These are phyloP conservation scores for Epizoanthus scotinus DNA, from an alignment of 92 coral and sea anemone species.

Conservation along the genomic window DNA sequence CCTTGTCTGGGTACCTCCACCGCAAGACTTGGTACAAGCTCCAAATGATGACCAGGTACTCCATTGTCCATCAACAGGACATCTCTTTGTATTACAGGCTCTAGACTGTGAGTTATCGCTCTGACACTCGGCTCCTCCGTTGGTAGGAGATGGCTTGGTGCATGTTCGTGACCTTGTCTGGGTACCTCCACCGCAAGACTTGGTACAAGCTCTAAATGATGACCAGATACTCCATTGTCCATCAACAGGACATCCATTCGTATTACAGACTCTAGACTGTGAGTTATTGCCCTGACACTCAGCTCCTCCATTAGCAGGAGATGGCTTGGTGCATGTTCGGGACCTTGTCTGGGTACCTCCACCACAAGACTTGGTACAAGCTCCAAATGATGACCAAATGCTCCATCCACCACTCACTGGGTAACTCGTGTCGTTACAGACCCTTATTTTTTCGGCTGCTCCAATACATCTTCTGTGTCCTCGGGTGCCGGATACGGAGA, in stretches of 20 bases:
- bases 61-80: conserved; percentile 13
- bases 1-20: conserved; percentile 41
- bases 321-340: not conserved
- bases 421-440: not conserved
- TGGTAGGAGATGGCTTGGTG: not conserved
- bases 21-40: conserved; percentile 45
- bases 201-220: conserved; percentile 39
- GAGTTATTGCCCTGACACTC: not conserved
- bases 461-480: too few relatives aligned
- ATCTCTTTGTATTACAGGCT: not conserved
- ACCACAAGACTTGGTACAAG: not conserved
- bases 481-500: too few relatives aligned
- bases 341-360: not conserved
- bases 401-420: conserved; percentile 3
- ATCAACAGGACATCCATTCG: not conserved
- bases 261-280: conserved; percentile 1
- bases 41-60: conserved; percentile 43
- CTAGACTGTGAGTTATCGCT: not conserved
- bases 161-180: conserved; percentile 17
- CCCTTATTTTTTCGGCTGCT: not conserved
- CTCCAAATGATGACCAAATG: not conserved
- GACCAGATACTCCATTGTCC: conserved; percentile 34
- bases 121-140: not conserved
- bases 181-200: conserved; percentile 46
- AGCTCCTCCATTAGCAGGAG: not conserved